A percentile compares a stretch with the other conserved stretches of the same genome.
Evolutionary conservation across 2,113 vertebrate genomes (phyloP).

Genomic region (Hypanus sabinus): DNA sequence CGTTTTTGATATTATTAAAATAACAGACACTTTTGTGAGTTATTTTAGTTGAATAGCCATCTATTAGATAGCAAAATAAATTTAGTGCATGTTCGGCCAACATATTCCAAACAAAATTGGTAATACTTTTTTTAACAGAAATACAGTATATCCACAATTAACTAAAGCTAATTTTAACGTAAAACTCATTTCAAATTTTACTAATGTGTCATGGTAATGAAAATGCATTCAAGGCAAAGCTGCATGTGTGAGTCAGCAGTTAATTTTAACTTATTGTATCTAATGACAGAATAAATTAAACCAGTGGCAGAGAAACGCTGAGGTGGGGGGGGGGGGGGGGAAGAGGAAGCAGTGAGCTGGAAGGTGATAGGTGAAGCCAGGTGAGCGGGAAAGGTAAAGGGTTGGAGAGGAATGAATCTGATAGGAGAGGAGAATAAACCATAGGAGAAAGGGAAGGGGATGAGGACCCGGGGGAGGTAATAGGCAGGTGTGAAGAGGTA

Average conservation of each 20-base stretch:
- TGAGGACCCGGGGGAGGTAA: no score
- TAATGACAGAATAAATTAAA: conserved; percentile 1
- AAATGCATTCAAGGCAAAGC: background rate
- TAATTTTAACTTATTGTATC: conserved; percentile 1
- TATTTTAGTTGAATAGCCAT: background rate
- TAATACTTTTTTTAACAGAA: background rate
- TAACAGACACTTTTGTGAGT: background rate
- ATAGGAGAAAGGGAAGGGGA: no score
- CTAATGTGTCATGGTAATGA: background rate
- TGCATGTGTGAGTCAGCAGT: background rate
- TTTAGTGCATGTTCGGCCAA: background rate
- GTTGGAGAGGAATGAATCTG: no score
- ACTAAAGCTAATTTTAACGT: background rate
- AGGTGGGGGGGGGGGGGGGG: no score
- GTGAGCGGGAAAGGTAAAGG: no score
- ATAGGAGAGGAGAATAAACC: no score
- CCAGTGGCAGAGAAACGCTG: background rate
- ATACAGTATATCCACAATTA: background rate
- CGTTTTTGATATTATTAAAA: background rate
- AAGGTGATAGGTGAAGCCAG: no score
- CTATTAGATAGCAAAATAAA: background rate
- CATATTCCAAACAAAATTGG: background rate
- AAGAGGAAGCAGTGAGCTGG: no score
- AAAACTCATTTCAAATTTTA: background rate
- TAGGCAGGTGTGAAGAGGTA: no score